These are phyloP conservation scores for Trichogramma pretiosum DNA, from an alignment of 1,140 invertebrate genomes.

Conservation along the genomic window DNA sequence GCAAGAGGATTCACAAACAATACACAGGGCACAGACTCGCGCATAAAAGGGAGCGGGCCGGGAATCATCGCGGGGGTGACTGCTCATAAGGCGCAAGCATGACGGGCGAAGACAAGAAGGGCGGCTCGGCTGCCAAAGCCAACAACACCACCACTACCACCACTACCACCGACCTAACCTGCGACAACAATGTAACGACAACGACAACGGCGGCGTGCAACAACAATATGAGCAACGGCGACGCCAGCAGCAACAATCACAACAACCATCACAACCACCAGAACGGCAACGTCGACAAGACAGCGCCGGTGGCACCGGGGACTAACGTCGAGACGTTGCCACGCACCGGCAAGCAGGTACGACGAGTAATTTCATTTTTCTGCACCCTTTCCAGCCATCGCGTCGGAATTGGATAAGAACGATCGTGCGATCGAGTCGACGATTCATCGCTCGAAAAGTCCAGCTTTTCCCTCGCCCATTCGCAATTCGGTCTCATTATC, in stretches of 20 bases:
- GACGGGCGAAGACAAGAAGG: conserved; percentile 41
- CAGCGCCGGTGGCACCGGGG: conserved; percentile 51
- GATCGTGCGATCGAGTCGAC: too few species aligned
- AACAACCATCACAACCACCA: conserved; percentile 32
- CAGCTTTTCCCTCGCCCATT: too few species aligned
- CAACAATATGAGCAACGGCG: not conserved
- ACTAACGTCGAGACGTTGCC: conserved; percentile 54
- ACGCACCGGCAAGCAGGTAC: conserved; percentile 49
- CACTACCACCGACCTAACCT: conserved; percentile 8
- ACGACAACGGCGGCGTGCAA: conserved; percentile 21
- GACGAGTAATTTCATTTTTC: too few species aligned
- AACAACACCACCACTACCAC: conserved; percentile 17
- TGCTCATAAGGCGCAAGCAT: conserved; percentile 33
- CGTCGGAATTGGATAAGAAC: too few species aligned
- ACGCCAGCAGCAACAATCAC: not conserved
- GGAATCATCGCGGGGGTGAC: conserved; percentile 24
- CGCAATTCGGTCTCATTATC: too few species aligned
- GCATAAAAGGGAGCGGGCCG: conserved; percentile 11
- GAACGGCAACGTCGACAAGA: conserved; percentile 43
- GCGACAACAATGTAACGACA: conserved; percentile 6
- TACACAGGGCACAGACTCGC: too few species aligned
- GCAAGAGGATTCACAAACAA: too few species aligned
- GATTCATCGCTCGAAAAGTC: too few species aligned
- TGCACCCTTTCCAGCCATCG: too few species aligned
- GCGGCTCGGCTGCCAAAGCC: conserved; percentile 24